Conservation (phyloP, 2,888 invertebrate genomes). For the Bombylius major region DNA sequence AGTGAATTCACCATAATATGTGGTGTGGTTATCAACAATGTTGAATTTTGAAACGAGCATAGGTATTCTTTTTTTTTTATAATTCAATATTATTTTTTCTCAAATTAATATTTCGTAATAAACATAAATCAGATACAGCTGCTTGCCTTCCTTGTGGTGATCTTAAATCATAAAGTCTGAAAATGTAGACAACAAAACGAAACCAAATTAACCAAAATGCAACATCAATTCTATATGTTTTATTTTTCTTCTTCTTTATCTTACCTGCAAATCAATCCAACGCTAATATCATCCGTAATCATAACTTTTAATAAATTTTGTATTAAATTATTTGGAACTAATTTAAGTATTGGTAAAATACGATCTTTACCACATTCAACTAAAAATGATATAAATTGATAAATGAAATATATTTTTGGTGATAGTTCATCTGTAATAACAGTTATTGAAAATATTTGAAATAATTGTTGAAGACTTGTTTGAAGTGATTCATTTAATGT, state of each 20-base stretch:
- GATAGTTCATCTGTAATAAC: conserved; percentile 55
- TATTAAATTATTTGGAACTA: conserved; percentile 62
- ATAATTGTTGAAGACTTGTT: conserved; percentile 53
- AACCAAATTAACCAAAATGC: neutral
- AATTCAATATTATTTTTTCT: conserved; percentile 30
- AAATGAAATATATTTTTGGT: conserved; percentile 71
- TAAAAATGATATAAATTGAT: conserved; percentile 60
- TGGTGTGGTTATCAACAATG: too few relatives aligned
- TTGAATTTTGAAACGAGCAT: neutral
- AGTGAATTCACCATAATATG: too few relatives aligned
- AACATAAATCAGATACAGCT: conserved; percentile 76
- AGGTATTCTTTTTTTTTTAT: conserved; percentile 13
- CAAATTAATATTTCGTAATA: conserved; percentile 68
- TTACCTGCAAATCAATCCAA: conserved; percentile 31
- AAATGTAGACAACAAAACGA: conserved; percentile 14
- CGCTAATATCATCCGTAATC: conserved; percentile 31
- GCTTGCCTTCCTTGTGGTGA: conserved; percentile 64
- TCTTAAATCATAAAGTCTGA: conserved; percentile 56
- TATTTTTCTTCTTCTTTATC: neutral
- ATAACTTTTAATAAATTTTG: conserved; percentile 63
- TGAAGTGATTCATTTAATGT: conserved; percentile 50
- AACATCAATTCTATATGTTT: neutral
- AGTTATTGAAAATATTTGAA: conserved; percentile 56
- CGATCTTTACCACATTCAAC: conserved; percentile 66
- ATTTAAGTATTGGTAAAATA: conserved; percentile 55